These are phyloP conservation scores for Callopanchax toddi DNA, from an alignment of 2,113 vertebrate species.

Conservation along the genomic window DNA sequence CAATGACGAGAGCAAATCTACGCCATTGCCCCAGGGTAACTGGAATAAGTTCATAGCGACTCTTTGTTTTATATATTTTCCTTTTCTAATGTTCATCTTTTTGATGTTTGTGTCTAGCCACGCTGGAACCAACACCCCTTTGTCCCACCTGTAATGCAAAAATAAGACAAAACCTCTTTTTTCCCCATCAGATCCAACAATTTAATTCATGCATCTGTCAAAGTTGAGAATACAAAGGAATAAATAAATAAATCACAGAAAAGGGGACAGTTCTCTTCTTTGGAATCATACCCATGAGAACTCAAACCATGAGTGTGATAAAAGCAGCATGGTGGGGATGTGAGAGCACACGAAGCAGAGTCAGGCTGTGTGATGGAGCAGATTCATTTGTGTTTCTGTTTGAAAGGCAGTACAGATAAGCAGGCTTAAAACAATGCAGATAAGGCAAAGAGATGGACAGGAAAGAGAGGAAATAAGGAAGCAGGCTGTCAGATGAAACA, in stretches of 20 bases:
- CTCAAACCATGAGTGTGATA: conserved; percentile 32
- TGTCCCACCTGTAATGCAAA: too few species aligned
- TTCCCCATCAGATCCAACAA: too few species aligned
- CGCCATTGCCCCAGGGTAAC: too few species aligned
- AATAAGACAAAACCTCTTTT: too few species aligned
- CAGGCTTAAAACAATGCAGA: conserved; percentile 35
- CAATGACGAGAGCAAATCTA: too few species aligned
- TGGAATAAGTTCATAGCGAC: too few species aligned
- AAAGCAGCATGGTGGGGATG: conserved; percentile 20
- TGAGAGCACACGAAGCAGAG: conserved; percentile 26
- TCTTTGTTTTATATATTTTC: too few species aligned
- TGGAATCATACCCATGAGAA: conserved; percentile 40
- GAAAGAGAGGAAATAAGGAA: conserved; percentile 4
- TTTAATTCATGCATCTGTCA: too few species aligned
- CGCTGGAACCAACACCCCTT: too few species aligned
- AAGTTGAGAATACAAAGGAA: conserved; percentile 21
- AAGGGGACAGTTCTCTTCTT: conserved; percentile 18
- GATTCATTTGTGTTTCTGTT: conserved; percentile 40
- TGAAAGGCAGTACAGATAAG: conserved; percentile 51
- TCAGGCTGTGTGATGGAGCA: conserved; percentile 40
- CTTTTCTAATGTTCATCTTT: too few species aligned
- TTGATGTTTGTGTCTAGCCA: too few species aligned
- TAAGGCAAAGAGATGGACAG: neutral
- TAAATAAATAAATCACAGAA: neutral
- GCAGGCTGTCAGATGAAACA: conserved; percentile 24